Evolutionary conservation across 2,113 vertebrate genomes (phyloP).

Genomic region (Aphyosemion australe): DNA sequence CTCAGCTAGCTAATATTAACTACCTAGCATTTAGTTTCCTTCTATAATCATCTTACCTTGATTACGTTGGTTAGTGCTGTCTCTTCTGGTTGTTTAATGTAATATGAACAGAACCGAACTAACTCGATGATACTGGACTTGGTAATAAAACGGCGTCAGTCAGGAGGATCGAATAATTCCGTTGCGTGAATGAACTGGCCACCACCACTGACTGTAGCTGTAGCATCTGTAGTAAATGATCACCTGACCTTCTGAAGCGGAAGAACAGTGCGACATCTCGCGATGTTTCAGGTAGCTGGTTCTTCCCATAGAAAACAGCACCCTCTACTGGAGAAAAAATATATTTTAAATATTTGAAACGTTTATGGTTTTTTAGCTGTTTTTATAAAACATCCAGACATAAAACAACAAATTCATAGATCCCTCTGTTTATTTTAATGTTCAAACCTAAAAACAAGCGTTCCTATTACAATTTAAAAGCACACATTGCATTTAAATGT

Average conservation of each 20-base stretch:
- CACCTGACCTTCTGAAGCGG: constrained; percentile 57
- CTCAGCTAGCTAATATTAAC: constrained; percentile 40
- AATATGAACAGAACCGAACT: not conserved
- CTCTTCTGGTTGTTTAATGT: not conserved
- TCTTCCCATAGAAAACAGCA: too few relatives aligned
- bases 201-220: constrained; percentile 3
- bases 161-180: not conserved
- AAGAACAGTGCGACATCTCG: constrained; percentile 27
- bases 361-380: too few relatives aligned
- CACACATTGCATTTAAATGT: too few relatives aligned
- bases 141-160: not conserved
- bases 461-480: too few relatives aligned
- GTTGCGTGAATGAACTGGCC: constrained; percentile 8
- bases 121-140: not conserved
- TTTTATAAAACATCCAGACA: too few relatives aligned
- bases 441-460: too few relatives aligned
- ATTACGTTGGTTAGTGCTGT: not conserved
- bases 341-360: too few relatives aligned
- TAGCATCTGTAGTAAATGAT: constrained; percentile 30
- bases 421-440: too few relatives aligned
- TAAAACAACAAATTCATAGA: too few relatives aligned
- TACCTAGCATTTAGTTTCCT: not conserved
- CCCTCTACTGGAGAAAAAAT: too few relatives aligned
- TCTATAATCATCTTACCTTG: not conserved
- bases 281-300: constrained; percentile 23